Evolutionary conservation across 2,797 vertebrate genomes (phyloP), one percentile per base, ranked within the genome.

Genomic region (Alcedo quadribrachys): DNA sequence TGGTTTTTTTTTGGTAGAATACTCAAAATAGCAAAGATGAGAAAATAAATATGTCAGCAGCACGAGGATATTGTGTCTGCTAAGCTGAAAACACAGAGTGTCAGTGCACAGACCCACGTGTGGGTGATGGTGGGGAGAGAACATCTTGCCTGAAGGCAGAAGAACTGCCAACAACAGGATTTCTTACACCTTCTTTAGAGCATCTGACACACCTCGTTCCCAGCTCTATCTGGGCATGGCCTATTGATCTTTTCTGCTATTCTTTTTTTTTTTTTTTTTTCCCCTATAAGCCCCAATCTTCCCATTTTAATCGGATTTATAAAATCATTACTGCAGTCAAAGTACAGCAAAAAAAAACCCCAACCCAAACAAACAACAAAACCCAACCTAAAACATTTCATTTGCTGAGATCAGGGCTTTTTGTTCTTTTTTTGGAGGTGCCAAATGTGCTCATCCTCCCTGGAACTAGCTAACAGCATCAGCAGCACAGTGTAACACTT

Each of bases 391-490:
- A 40, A 40, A 65, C 6, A 11, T 50, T 85, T 87, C 6, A 20
- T 81, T 93, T 95, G 89, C 90, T 94, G 85, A 92, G 37, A 87
- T 69, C 69, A 75, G 66, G 40, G 16, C 13, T 93, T 96, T 96
- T 88, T 86, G 65, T 93, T 92, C 83, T 94, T 94, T 96, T 95
- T 94, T 83, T 92, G 81, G 91, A 92, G 69, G 73, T 92, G 81
- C 84, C 81, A 95, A 90, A 92, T 95, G 84, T 94, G 88, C 83
- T 93, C 86, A 69, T 93, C 63, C 60, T 92, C 33, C 42, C 67
- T 92, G 81, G 66, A 95, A 90, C 73, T 54, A 85, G 90, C 42
- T 81, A 93, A 75, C 88, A 68, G 89, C 87, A 45, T 83, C 84
- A 87, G 94, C 93, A 94, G 89, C 79, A 66, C 90, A 15, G 87